A percentile compares a stretch with the other conserved stretches of the same genome.
phyloP scores from a whole-genome alignment of 2,113 vertebrate species.

The Ctenomys sociabilis region DNA sequence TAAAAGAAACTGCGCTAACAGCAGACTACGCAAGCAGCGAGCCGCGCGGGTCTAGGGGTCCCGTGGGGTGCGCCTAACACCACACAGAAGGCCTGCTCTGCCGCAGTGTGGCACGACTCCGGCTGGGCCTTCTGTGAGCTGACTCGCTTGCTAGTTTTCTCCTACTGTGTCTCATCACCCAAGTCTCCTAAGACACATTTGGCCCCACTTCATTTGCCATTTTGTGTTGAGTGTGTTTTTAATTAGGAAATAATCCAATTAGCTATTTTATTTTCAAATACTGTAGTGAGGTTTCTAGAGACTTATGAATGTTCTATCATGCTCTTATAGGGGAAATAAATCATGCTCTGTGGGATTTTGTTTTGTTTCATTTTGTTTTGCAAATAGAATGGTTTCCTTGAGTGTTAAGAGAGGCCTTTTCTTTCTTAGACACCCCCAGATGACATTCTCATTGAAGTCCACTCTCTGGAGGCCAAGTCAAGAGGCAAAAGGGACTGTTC shows the following conservation, averaged over 20 bases:
- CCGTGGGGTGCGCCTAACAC: not conserved
- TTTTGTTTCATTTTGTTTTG: constrained; percentile 2
- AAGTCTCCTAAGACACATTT: constrained; percentile 36
- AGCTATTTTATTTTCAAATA: constrained; percentile 31
- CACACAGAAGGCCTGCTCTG: not conserved
- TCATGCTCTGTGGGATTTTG: not conserved
- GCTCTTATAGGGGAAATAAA: not conserved
- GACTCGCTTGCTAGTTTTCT: not conserved
- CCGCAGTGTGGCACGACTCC: not conserved
- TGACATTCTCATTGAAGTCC: not conserved
- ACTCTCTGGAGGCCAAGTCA: not conserved
- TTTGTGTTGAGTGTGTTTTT: not conserved
- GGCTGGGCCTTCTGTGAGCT: not conserved
- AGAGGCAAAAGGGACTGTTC: not conserved
- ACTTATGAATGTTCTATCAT: not conserved
- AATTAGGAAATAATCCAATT: constrained; percentile 45
- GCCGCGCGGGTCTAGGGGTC: not conserved
- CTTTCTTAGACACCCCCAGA: not conserved
- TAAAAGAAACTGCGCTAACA: constrained; percentile 17
- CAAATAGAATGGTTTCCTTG: not conserved
- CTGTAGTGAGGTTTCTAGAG: not conserved
- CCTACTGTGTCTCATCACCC: not conserved
- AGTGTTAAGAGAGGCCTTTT: not conserved
- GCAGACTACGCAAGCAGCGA: not conserved
- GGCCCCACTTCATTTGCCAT: not conserved